Evolutionary conservation across 2,888 invertebrate species (phyloP).

Genomic region (Protodeltote pygarga): DNA sequence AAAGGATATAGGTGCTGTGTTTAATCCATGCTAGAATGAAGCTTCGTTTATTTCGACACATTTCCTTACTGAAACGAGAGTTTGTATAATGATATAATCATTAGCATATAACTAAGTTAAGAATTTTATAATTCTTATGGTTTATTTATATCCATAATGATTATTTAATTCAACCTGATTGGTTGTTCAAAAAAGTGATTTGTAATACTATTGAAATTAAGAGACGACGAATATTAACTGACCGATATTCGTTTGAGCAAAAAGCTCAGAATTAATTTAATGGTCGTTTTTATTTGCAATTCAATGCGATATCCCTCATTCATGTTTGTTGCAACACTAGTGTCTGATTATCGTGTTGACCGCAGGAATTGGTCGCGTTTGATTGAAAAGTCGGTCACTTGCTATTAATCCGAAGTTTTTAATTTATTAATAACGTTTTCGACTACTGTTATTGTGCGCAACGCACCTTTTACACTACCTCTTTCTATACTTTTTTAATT

Average conservation of each 20-base stretch:
- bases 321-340: constrained; percentile 46
- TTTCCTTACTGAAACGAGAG: too few species aligned
- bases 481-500: too few species aligned
- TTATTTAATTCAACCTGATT: constrained; percentile 14
- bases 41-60: too few species aligned
- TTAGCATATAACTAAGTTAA: too few species aligned
- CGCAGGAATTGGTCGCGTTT: constrained; percentile 31
- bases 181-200: constrained; percentile 35
- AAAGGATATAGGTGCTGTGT: too few species aligned
- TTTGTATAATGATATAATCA: too few species aligned
- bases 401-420: constrained; percentile 7
- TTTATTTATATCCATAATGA: constrained; percentile 4
- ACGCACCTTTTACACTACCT: too few species aligned
- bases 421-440: not conserved
- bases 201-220: constrained; percentile 40
- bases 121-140: too few species aligned
- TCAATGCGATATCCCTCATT: constrained; percentile 49
- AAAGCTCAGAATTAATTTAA: constrained; percentile 43
- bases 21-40: too few species aligned
- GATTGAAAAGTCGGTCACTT: constrained; percentile 33
- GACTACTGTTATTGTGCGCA: too few species aligned
- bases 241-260: constrained; percentile 32
- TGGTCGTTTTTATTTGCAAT: constrained; percentile 45
- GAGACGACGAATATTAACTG: constrained; percentile 37
- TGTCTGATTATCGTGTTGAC: constrained; percentile 44